Conservation (phyloP, 2,888 invertebrate genomes). For the Malachius bipustulatus region DNA sequence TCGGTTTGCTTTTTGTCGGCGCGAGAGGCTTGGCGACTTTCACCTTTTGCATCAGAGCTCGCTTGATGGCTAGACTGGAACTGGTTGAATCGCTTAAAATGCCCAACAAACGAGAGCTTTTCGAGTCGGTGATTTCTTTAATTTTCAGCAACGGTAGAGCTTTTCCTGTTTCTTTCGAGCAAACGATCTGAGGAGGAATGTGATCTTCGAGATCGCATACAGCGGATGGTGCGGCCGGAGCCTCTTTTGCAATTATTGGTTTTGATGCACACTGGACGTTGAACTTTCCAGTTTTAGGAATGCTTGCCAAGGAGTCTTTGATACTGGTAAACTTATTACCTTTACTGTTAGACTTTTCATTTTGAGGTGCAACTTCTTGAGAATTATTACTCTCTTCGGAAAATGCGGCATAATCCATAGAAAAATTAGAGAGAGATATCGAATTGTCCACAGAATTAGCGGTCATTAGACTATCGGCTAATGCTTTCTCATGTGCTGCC, state of each 20-base stretch:
- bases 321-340: conserved; percentile 9
- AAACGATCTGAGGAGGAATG: conserved; percentile 25
- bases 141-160: too few species aligned
- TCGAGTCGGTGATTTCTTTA: background rate
- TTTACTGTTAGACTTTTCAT: background rate
- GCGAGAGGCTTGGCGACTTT: conserved; percentile 6
- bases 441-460: conserved; percentile 37
- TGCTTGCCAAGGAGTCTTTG: background rate
- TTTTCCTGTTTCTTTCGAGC: conserved; percentile 8
- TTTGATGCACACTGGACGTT: background rate
- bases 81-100: background rate
- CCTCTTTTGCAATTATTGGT: background rate
- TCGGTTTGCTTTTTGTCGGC: conserved; percentile 17
- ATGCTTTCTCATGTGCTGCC: conserved; percentile 36
- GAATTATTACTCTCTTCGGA: conserved; percentile 12
- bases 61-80: background rate
- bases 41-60: background rate
- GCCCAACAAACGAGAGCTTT: background rate
- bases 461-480: conserved; percentile 39
- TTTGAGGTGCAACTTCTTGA: background rate
- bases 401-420: conserved; percentile 32
- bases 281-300: background rate
- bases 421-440: conserved; percentile 30
- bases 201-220: conserved; percentile 27
- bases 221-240: conserved; percentile 10